Base-by-base conservation (phyloP, 2,888 invertebrate species). In the Parthenolecanium corni region DNA sequence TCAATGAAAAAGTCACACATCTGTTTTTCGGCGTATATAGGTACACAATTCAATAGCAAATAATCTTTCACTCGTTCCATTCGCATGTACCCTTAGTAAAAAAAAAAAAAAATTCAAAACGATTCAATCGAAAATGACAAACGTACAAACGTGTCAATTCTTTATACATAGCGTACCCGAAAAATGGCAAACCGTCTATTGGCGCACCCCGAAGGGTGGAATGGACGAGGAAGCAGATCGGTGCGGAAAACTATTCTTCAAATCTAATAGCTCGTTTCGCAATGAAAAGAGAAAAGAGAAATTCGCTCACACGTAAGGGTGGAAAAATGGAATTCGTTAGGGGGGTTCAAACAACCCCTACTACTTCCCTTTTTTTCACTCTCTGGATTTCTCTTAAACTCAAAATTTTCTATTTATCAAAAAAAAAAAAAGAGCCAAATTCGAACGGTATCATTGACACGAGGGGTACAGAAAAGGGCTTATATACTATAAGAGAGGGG, bases 111-210 rank as follows among this genome's bases (percentile, higher is more conserved):
- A 14, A 12, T 23, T 58, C 31, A 38, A 47, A 46, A 58, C 40
- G 58, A 58, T 58, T 58, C 21, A 58, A 58, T 58, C 46, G 47
- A 38, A 14, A 38, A 58, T 38, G 58, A 58, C 58, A 58, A 58
- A 58, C 31, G 21, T 23, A 36, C 42, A 49, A 58, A 58, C 49
- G 58, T 58, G 47, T 58, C 58, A 58, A 58, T 58, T 58, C 49
- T 14, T 31, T 31, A 31, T 9, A 5, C 11, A 23, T 49, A 23
- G n/a, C n/a, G n/a, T n/a, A n/a, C n/a, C n/a, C 21, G 23, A 23
- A 49, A 46, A 11, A 5, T 14, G 6, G 14, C 49, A 23, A 21
- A 21, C 21, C 6, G 3, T 42, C 44, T 14, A 42, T 42, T 42
- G 16, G 44, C 11, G 5, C 20, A 21, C 20, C 23, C 12, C 49